These are phyloP conservation scores for Valencia hispanica DNA, from an alignment of 2,797 vertebrate genomes.

Conservation along the genomic window DNA sequence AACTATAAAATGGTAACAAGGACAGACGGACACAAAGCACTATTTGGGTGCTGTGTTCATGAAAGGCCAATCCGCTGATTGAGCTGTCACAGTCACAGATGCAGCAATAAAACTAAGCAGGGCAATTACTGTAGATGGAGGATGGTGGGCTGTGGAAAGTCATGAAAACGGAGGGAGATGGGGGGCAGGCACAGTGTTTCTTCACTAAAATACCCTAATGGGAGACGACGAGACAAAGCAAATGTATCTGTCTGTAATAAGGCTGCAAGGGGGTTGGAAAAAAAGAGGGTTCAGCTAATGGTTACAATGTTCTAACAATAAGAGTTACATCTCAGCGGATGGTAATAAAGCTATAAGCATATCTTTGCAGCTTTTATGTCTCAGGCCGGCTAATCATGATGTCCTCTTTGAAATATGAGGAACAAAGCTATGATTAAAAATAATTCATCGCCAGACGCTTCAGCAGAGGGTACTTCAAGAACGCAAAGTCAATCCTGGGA, in stretches of 20 bases:
- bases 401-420: conserved; percentile 19
- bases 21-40: conserved; percentile 73
- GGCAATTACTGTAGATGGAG: conserved; percentile 77
- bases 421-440: conserved; percentile 21
- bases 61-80: conserved; percentile 75
- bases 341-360: conserved; percentile 46
- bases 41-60: conserved; percentile 71
- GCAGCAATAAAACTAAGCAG: conserved; percentile 78
- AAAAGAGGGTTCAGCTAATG: conserved; percentile 24
- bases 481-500: conserved; percentile 3
- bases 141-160: conserved; percentile 37
- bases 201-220: conserved; percentile 60
- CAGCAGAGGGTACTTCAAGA: conserved; percentile 19
- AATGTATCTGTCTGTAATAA: conserved; percentile 59
- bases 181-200: conserved; percentile 47
- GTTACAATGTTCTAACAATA: conserved; percentile 38
- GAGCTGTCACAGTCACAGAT: conserved; percentile 76
- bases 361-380: conserved; percentile 27
- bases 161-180: conserved; percentile 23
- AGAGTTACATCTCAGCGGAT: conserved; percentile 29
- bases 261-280: not conserved
- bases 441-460: conserved; percentile 16
- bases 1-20: conserved; percentile 67
- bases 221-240: conserved; percentile 68
- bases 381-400: conserved; percentile 2